Evolutionary conservation across 2,888 invertebrate genomes (phyloP), one percentile per base, ranked within the genome.

Genomic region (Patella ulyssiponensis): DNA sequence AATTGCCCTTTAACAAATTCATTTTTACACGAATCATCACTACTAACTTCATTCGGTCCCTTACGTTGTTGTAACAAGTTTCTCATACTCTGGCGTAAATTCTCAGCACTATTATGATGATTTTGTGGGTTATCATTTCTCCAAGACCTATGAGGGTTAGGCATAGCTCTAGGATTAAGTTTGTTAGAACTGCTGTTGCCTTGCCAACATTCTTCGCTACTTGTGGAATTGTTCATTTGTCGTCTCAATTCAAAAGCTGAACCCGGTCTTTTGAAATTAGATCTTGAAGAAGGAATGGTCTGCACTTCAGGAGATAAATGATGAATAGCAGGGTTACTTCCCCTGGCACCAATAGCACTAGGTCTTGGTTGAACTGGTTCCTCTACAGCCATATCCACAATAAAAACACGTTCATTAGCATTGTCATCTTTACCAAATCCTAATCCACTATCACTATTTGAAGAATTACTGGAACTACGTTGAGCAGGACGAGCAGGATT

Each of bases 371-470:
- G 33, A 17, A 52, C 69, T 17, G 23, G 14, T 23, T 69, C 69
- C 12, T 76, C 79, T 3, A 64, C 79, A 20, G 74, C 76, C 77
- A 83, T 75, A n/a, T 83, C 83, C n/a, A 83, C 81, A 27, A 83
- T 77, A 77, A 80, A 82, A 14, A 81, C 81, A 53, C 80, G 79
- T 14, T 80, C 79, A 58, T 73, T 74, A 51, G 69, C 53, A 69
- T 71, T 51, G 82, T 79, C 79, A 14, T 97, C 85, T 20, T 79
- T 81, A 0, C 87, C 85, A 33, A 97, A 97, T 0, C 98, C 98
- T 80, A 98, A 97, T 0, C 98, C 98, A 1, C 97, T 98, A 91
- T 98, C 98, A 77, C 97, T 97, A 91, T 97, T 98, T 86, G 97
- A 97, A 0, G 97, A 97, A 27, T 90, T 91, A 84, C 95, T 96